Percentiles rank a stretch among this genome's conserved stretches.
phyloP scores from a whole-genome alignment of 2,113 vertebrate genomes.

The Lophius piscatorius region DNA sequence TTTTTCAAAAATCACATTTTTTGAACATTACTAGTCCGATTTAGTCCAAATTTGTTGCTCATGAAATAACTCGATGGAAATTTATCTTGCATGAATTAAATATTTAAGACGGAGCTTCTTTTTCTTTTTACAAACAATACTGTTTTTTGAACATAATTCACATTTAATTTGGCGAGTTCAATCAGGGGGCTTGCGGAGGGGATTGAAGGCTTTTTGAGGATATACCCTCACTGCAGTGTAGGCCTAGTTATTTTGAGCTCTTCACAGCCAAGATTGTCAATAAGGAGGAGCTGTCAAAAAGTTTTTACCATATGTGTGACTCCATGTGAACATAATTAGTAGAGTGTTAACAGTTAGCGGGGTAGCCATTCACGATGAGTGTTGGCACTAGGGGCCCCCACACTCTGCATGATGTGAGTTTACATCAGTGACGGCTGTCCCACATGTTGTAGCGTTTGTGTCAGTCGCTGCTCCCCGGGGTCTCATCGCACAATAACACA shows the following conservation, averaged over 20 bases:
- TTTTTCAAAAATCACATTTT: too few species aligned
- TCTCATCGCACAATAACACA: conserved; percentile 62
- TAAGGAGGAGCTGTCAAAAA: conserved; percentile 2
- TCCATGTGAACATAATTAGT: conserved; percentile 17
- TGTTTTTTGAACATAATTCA: too few species aligned
- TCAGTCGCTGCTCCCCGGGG: conserved; percentile 45
- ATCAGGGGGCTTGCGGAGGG: too few species aligned
- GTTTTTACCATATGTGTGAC: not conserved
- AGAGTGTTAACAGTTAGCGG: conserved; percentile 43
- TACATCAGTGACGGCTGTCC: conserved; percentile 44
- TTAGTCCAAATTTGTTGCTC: too few species aligned
- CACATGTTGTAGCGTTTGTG: conserved; percentile 51
- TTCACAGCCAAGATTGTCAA: not conserved
- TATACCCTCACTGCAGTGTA: too few species aligned
- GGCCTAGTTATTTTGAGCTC: conserved; percentile 8
- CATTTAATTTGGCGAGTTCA: too few species aligned
- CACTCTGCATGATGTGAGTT: conserved; percentile 26
- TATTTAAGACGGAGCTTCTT: too few species aligned
- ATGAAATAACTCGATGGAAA: too few species aligned
- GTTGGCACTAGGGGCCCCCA: conserved; percentile 47
- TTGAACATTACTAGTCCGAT: too few species aligned
- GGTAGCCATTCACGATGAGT: conserved; percentile 54
- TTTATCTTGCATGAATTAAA: too few species aligned
- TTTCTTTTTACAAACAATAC: too few species aligned
- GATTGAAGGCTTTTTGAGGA: too few species aligned